Conservation (phyloP, 92 coral and sea anemone species). For the Porites rus region DNA sequence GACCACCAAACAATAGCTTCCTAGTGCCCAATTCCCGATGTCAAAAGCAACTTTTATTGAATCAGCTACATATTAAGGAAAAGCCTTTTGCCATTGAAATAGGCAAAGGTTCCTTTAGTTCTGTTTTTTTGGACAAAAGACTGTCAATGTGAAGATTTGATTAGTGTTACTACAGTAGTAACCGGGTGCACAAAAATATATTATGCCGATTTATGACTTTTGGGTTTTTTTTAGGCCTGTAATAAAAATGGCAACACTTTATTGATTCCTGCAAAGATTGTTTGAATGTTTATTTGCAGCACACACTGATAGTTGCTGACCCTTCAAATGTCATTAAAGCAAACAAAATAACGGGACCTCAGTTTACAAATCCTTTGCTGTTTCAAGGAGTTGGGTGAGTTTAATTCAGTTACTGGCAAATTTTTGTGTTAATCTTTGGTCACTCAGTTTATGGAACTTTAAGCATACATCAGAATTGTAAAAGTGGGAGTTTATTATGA, state of each 20-base stretch:
- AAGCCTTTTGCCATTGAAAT: not conserved
- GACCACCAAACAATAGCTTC: no score
- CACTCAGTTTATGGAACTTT: not conserved
- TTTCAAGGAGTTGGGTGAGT: slow-evolving; percentile 98
- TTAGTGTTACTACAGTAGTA: no score
- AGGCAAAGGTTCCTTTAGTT: not conserved
- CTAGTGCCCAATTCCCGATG: no score
- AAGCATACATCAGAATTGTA: no score
- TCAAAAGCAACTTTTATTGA: no score
- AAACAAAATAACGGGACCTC: slow-evolving; percentile 78
- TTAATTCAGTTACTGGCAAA: not conserved
- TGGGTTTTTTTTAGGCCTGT: no score
- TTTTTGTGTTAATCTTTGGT: not conserved
- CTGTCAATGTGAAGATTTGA: no score
- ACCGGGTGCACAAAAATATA: no score
- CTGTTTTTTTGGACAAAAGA: not conserved
- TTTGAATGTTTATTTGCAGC: slow-evolving; percentile 50
- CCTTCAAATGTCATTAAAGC: slow-evolving; percentile 89
- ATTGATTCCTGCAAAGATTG: no score
- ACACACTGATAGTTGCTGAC: slow-evolving; percentile 93
- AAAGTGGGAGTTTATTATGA: no score
- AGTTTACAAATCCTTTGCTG: slow-evolving; percentile 76
- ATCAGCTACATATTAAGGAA: not conserved
- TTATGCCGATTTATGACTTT: no score
- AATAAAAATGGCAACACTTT: no score